Conservation (phyloP, 2,113 vertebrate genomes). For the Cavia aperea region DNA sequence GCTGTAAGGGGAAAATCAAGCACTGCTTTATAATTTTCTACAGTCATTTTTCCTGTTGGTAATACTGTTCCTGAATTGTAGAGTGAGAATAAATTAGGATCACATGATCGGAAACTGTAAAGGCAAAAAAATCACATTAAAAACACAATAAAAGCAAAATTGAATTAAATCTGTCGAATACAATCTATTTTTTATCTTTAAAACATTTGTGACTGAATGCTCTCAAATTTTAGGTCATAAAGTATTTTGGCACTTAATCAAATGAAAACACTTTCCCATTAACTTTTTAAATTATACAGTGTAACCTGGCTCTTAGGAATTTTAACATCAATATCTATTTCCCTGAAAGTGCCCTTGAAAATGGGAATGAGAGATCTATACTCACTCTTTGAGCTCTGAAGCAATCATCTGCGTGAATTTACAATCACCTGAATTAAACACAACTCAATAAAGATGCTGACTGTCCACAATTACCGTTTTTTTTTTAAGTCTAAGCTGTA, state of each 20-base stretch:
- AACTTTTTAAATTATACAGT: conserved; percentile 26
- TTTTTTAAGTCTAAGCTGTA: conserved; percentile 1
- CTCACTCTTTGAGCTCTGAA: not conserved
- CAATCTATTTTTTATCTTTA: conserved; percentile 22
- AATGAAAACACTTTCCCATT: not conserved
- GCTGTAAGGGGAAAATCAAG: conserved; percentile 48
- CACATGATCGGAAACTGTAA: conserved; percentile 83
- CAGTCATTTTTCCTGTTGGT: conserved; percentile 63
- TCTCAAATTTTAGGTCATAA: conserved; percentile 38
- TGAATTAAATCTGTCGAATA: conserved; percentile 35
- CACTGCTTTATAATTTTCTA: conserved; percentile 60
- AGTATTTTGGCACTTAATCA: conserved; percentile 28
- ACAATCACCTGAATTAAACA: conserved; percentile 17
- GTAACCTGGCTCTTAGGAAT: not conserved
- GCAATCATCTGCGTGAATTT: not conserved
- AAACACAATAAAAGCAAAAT: not conserved
- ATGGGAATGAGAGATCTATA: not conserved
- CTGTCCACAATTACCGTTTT: not conserved
- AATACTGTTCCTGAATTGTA: conserved; percentile 83
- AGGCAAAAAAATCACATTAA: conserved; percentile 17
- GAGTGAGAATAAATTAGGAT: conserved; percentile 84
- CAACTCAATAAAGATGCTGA: not conserved
- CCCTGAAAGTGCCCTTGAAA: not conserved
- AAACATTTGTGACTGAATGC: conserved; percentile 9
- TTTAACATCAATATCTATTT: conserved; percentile 15